Evolutionary conservation across 2,797 vertebrate species (phyloP), one percentile per base, ranked within the genome.

Genomic region (Macrochelys suwanniensis): DNA sequence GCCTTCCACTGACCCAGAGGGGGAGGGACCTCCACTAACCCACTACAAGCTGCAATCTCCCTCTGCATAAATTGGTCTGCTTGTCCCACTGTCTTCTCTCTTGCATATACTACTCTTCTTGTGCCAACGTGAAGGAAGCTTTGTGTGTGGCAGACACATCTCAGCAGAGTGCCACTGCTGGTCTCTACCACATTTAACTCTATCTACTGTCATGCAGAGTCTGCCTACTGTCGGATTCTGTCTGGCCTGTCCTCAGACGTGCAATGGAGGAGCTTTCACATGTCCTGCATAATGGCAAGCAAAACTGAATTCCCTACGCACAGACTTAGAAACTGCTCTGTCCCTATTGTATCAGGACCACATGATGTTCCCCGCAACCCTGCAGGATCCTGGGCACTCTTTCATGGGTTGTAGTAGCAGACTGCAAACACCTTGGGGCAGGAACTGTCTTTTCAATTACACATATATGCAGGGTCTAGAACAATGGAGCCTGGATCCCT

Each of bases 61-160:
- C 37, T 19, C 33, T 50, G 33, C 47, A 74, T 7, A 78, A 47
- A 76, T 49, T 82, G 37, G 7, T 89, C 50, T 92, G 28, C n/a
- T 28, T 92, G 28, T 71, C 84, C 84, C 80, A 6, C 12, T 82
- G 82, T 88, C 26, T 82, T 23, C 17, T 51, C 87, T 83, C 56
- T 89, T 93, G n/a, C 2, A 31, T 37, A 31, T 5, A 15, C 31
- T 86, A 71, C 17, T 7, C 47, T 11, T 83, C 13, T 80, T 84
- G 80, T 92, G 8, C 28, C 42, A 28, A 71, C 23, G 21, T 42
- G 37, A 71, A 89, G 65, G 19, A 92, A 93, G 88, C 0, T 0
- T 56, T 65, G 15, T 8, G 28, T 65, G 54, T 5, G 37, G 53
- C 7, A 49, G 54, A 80, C 0, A 0, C 4, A 28, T 42, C 61